Evolutionary conservation across 37 sponge, comb jelly and placozoan species (phyloP), one percentile per base, ranked within the genome.

Genomic region (Ianthella basta): DNA sequence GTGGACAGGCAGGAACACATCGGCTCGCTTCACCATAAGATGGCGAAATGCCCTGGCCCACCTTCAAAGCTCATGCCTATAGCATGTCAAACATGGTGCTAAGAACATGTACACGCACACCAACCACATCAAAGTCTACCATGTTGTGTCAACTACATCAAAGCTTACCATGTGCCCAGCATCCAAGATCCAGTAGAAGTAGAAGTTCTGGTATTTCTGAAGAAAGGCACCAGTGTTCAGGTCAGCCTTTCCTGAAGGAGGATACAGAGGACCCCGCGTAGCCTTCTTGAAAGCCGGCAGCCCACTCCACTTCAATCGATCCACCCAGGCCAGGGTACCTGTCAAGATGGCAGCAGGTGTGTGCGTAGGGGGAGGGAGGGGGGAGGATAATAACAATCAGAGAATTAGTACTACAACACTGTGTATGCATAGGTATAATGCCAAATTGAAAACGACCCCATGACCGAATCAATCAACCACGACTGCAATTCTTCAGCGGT

Each of bases 121-220:
- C 50, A 4, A 36, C 24, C 6, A 54, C 54, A 30, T 79, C 54
- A 44, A 79, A 38, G 54, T 0, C 3, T 44, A 29, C 50, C 39
- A 24, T 41, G 66, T 40, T 30, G 8, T 24, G 20, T 2, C 61
- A 32, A 16, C 18, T 50, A 54, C 44, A 70, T 50, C 24, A 29
- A 61, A 61, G 10, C 87, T 77, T 29, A 93, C 94, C 94, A 93
- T 93, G 82, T 93, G 94, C 27, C 94, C 94, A 54, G 94, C 94
- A 39, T 93, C 90, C 64, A 93, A 15, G 44, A 93, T 84, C 88
- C 88, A 89, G 70, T 82, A 93, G 82, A 93, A 89, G 30, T 59
- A 15, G 30, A 93, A 69, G 59, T 93, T 89, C 50, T 80, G 14
- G 57, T 89, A 87, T 0, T 41, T 13, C 68, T 93, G 90, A 4